Base-by-base conservation (phyloP, 2,797 vertebrate genomes). In the Dallia pectoralis region DNA sequence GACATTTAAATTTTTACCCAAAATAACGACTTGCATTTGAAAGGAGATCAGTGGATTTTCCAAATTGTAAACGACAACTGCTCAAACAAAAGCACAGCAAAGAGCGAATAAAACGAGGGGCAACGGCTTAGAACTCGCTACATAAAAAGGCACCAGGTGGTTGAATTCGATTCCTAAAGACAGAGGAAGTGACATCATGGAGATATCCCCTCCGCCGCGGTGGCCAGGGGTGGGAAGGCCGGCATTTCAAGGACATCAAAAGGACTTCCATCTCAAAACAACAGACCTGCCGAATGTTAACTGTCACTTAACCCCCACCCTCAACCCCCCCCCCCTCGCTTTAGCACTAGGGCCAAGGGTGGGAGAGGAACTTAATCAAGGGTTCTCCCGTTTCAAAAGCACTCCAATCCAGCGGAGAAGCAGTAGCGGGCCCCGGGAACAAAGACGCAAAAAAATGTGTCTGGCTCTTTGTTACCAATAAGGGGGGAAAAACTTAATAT, bases 351-450 rank as follows among this genome's bases (percentile, higher is more conserved):
- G 82, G 84, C 87, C 88, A 86, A 81, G 81, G 85, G 87, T 84
- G 61, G 85, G 84, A 86, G 79, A 81, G 85, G 87, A 84, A 85
- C 81, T 90, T 90, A 91, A 92, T 91, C 88, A 91, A 91, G 87
- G 86, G 82, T 87, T 93, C 90, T 92, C 89, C 80, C 82, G 82
- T 92, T 91, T 92, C 91, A 91, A 91, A 87, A 89, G 80, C 79
- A 77, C 84, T 84, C 73, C 71, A 80, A 75, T 79, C 73, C 74
- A 53, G 73, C 27, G 15, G 12, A 62, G 66, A 70, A 77, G 79
- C 82, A 63, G 76, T 70, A 62, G 79, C 79, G 74, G 47, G 74
- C 80, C 4, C 61, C 65, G 67, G 72, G 74, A 85, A 88, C 82
- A 78, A 86, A 87, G 81, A 74, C 71, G 67, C 48, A 72, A 66